phyloP scores from a whole-genome alignment of 1,140 invertebrate species.

The Acromyrmex heyeri region DNA sequence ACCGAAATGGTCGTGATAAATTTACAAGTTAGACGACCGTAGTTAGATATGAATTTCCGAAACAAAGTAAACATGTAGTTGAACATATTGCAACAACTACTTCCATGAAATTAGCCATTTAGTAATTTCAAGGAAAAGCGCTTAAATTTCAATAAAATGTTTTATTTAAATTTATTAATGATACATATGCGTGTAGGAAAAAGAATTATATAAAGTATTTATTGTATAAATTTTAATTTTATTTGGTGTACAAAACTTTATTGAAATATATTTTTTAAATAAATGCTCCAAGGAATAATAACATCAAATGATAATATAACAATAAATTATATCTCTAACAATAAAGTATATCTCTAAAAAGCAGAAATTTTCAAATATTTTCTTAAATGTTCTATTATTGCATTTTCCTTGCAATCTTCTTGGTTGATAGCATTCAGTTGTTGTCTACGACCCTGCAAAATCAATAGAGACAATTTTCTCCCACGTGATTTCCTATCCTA shows the following conservation, averaged over 20 bases:
- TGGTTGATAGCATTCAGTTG: not conserved
- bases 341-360: too few relatives aligned
- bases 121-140: not conserved
- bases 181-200: not conserved
- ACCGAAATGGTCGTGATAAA: constrained; percentile 21
- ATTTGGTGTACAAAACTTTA: not conserved
- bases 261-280: not conserved
- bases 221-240: not conserved
- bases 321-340: too few relatives aligned
- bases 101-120: not conserved
- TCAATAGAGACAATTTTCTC: not conserved
- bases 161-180: constrained; percentile 3
- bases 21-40: constrained; percentile 8
- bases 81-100: not conserved
- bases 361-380: too few relatives aligned
- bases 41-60: not conserved
- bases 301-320: not conserved
- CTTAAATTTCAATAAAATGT: not conserved
- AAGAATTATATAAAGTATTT: not conserved
- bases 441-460: not conserved
- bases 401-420: not conserved
- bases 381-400: not conserved
- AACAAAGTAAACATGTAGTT: not conserved
- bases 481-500: not conserved
- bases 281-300: not conserved